Conservation (phyloP, 2,888 invertebrate species). For the Phaedon cochleariae region DNA sequence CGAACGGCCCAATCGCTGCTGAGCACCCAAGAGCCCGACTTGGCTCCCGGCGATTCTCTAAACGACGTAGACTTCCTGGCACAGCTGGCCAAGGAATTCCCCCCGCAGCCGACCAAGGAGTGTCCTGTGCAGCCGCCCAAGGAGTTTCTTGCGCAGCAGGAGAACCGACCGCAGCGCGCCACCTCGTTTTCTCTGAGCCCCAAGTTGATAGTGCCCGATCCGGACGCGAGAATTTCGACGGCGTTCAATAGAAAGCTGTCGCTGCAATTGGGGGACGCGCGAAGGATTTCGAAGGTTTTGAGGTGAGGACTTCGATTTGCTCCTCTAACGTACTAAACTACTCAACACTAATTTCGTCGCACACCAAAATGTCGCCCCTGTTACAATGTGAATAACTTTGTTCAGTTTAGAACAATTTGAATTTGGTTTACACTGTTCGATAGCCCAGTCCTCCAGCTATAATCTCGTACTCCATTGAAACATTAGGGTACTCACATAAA, state of each 20-base stretch:
- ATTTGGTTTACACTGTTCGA: no score
- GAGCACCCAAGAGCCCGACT: slow-evolving; percentile 70
- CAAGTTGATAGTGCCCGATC: slow-evolving; percentile 55
- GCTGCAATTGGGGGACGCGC: slow-evolving; percentile 51
- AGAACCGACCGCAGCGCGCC: slow-evolving; percentile 50
- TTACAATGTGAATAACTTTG: no score
- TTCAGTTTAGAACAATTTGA: no score
- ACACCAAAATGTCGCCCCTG: no score
- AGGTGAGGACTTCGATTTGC: slow-evolving; percentile 2
- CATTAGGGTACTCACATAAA: no score
- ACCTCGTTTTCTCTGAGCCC: slow-evolving; percentile 57
- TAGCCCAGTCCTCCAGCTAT: no score
- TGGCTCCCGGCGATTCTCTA: slow-evolving; percentile 54
- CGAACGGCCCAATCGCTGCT: slow-evolving; percentile 73
- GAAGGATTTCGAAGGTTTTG: slow-evolving; percentile 30
- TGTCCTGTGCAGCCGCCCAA: slow-evolving; percentile 6
- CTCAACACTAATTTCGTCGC: no score
- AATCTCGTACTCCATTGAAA: no score
- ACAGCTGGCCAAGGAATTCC: slow-evolving; percentile 59
- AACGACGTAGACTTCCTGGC: slow-evolving; percentile 58
- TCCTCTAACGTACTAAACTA: no score
- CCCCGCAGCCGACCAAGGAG: slow-evolving; percentile 23
- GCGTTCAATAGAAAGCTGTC: slow-evolving; percentile 57
- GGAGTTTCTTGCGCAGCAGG: no score
- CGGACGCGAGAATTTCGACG: slow-evolving; percentile 50